Base-by-base conservation (phyloP, 2,888 invertebrate genomes). In the Drosophila limbata region DNA sequence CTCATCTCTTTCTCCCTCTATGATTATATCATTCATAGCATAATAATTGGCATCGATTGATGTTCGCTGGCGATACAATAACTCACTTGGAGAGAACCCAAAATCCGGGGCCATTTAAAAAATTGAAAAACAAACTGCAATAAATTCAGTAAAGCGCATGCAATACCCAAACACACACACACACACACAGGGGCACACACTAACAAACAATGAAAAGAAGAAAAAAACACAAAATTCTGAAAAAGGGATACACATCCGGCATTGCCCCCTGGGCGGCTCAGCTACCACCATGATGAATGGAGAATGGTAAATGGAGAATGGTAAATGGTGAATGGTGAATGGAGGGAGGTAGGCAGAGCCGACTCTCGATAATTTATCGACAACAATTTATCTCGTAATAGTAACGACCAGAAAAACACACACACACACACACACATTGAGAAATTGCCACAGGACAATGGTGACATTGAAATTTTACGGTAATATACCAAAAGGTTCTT, bases 391-490 rank as follows among this genome's bases (percentile, higher is more conserved):
- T 91, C 89, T 90, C 75, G 88, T 77, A 89, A 84, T 84, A 84
- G 84, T 87, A 81, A 69, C 73, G 73, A 81, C 45, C 63, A 76
- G 56, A 53, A 71, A 55, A 70, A 69, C 45, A 25, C 21, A 25
- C 21, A 66, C 42, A 63, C 37, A 61, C 40, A 66, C 53, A 59
- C 44, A 53, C 19, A 65, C 45, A 59, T 44, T 73, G 82, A 82
- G 56, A 84, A 73, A 83, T 83, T 60, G 59, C 45, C 37, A 15
- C 25, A 48, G 51, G 69, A 59, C 57, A 83, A 69, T 72, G 84
- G 81, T 90, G 90, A 89, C 91, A 88, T 90, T 90, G 87, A 90
- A 89, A 91, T 88, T 90, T 89, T 87, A 82, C 88, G 79, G 74
- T 87, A 67, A 73, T 77, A 73, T 53, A 65, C 44, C 56, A 40